These are phyloP conservation scores for Agrotis exclamationis DNA, from an alignment of 2,888 invertebrate species.

Conservation along the genomic window DNA sequence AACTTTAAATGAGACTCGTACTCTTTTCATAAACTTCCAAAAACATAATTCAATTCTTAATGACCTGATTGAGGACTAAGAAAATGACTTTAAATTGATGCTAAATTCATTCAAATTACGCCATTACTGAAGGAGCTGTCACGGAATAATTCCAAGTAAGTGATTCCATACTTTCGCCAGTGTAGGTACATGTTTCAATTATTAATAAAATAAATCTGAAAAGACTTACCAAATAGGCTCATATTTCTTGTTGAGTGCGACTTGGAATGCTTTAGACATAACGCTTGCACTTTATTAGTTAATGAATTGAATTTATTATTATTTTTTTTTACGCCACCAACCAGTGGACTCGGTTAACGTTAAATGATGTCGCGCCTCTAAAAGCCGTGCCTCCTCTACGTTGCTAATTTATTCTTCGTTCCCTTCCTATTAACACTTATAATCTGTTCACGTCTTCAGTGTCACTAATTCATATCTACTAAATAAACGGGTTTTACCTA, in stretches of 20 bases:
- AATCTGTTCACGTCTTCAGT: conserved; percentile 61
- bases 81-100: too few relatives aligned
- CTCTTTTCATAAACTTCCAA: too few relatives aligned
- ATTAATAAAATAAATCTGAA: neutral
- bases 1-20: too few relatives aligned
- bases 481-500: conserved; percentile 44
- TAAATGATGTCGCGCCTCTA: conserved; percentile 59
- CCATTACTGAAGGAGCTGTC: too few relatives aligned
- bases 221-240: conserved; percentile 77
- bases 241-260: conserved; percentile 71
- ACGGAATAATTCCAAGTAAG: too few relatives aligned
- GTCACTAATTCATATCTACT: conserved; percentile 64
- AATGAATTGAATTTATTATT: conserved; percentile 5
- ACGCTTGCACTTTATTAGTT: conserved; percentile 24
- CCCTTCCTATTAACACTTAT: conserved; percentile 75
- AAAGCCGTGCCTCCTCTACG: conserved; percentile 64
- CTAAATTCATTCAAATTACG: too few relatives aligned
- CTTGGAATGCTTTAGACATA: conserved; percentile 68
- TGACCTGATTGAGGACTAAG: too few relatives aligned
- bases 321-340: conserved; percentile 35
- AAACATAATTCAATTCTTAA: too few relatives aligned
- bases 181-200: neutral
- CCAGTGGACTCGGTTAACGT: conserved; percentile 46
- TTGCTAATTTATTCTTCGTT: conserved; percentile 77
- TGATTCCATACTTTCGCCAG: too few relatives aligned